These are phyloP conservation scores for Fulmarus glacialis DNA, from an alignment of 2,113 vertebrate genomes.

Conservation along the genomic window DNA sequence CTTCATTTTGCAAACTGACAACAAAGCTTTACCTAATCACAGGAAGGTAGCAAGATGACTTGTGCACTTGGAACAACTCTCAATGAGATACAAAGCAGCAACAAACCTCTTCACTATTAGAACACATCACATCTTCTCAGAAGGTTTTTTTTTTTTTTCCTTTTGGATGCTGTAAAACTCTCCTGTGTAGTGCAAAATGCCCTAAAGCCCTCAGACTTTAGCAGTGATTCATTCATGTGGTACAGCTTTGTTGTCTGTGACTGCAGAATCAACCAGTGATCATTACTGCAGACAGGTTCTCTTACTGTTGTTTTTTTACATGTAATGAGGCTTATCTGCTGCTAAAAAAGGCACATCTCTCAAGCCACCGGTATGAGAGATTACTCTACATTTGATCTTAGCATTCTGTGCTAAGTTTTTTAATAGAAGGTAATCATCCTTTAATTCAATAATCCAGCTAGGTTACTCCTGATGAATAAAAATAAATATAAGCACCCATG, in stretches of 20 bases:
- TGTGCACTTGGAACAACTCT: not conserved
- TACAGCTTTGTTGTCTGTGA: not conserved
- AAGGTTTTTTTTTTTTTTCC: conserved; percentile 21
- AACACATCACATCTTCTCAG: not conserved
- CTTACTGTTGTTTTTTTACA: not conserved
- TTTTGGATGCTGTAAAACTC: not conserved
- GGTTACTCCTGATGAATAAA: not conserved
- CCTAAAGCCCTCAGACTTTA: not conserved
- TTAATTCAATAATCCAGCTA: not conserved
- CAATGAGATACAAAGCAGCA: not conserved
- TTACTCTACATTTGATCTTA: not conserved
- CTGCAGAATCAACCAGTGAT: not conserved
- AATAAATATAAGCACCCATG: not conserved
- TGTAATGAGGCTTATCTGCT: not conserved
- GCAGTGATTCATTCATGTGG: not conserved
- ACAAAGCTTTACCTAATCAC: not conserved
- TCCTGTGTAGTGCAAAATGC: not conserved
- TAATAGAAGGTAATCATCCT: not conserved
- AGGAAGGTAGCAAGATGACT: not conserved
- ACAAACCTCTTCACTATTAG: not conserved
- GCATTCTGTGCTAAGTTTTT: not conserved
- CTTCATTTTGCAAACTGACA: not conserved
- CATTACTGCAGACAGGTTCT: not conserved
- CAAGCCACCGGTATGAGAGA: not conserved
- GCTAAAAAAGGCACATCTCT: not conserved